Evolutionary conservation across 2,113 vertebrate genomes (phyloP).

Genomic region (Mobula birostris): DNA sequence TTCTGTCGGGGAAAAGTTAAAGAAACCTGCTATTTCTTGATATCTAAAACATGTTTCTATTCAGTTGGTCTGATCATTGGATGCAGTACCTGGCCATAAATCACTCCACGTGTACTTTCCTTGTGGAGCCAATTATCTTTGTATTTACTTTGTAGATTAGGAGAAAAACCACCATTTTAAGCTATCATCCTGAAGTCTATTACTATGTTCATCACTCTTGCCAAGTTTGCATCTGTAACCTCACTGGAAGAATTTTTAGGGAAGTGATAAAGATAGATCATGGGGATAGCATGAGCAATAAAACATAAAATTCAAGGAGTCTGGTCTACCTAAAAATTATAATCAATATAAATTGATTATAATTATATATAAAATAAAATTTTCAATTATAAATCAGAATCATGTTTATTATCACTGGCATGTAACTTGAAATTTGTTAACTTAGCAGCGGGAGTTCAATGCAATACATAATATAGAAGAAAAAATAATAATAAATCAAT

Average conservation of each 20-base stretch:
- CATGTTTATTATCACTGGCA: too few relatives aligned
- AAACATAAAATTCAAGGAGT: neutral
- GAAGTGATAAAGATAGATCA: neutral
- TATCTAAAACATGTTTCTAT: neutral
- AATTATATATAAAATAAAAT: too few relatives aligned
- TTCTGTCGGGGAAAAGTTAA: neutral
- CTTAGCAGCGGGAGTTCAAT: too few relatives aligned
- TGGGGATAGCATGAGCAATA: neutral
- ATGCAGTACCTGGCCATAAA: neutral
- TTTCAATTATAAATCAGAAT: too few relatives aligned
- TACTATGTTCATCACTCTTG: neutral
- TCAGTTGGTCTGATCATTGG: neutral
- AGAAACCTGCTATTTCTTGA: neutral
- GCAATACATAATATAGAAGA: too few relatives aligned
- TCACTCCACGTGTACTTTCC: neutral
- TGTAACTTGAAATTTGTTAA: too few relatives aligned
- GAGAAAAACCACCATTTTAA: neutral
- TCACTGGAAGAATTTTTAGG: neutral
- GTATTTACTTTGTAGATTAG: neutral
- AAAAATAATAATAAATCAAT: too few relatives aligned
- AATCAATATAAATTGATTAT: too few relatives aligned
- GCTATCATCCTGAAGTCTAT: neutral
- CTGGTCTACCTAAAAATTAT: neutral
- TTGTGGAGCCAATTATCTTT: neutral
- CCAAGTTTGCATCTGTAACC: neutral